Base-by-base conservation (phyloP, 2,113 vertebrate species). In the Amblyopsis rosae region DNA sequence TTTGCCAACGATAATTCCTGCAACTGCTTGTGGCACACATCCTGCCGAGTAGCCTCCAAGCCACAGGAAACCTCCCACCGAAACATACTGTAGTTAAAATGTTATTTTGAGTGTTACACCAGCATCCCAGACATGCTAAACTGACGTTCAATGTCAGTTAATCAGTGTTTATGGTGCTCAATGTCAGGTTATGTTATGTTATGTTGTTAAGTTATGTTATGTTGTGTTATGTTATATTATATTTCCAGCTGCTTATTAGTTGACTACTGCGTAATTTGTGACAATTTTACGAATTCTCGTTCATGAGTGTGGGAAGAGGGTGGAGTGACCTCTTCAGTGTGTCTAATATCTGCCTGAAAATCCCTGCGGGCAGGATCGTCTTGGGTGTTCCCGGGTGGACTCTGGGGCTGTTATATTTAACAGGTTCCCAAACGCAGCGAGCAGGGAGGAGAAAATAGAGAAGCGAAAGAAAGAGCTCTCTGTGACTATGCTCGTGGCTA, bases 321-420 rank as follows among this genome's bases (percentile, higher is more conserved):
- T 70, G 75, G 70, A 69, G 77, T 80, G 70, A 86, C 78, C 84
- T 81, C 70, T 82, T 75, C 72, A 67, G 89, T 89, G 88, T 90
- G 91, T 90, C 88, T 88, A 89, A 93, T 92, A 91, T 91, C 89
- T 89, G 80, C 69, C 70, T 69, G 75, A 87, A 90, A 90, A 84
- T 88, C 89, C 92, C 89, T 84, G 77, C 32, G 83, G 92, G 89
- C 75, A 88, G 87, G 88, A 94, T 93, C 96, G 90, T 95, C 95
- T 93, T 98, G 97, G 96, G 97, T 98, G 97, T 98, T 96, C 96
- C 90, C 91, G 62, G 84, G 92, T 92, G 89, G 92, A 92, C 87
- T 83, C 82, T 88, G 86, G 85, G 92, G 93, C 93, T 90, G 93
- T 94, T 95, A 93, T 94, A 93, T 93, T 90, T 92, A 94, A 92